These are phyloP conservation scores for Pectinophora gossypiella DNA, from an alignment of 1,140 invertebrate genomes.

Conservation along the genomic window DNA sequence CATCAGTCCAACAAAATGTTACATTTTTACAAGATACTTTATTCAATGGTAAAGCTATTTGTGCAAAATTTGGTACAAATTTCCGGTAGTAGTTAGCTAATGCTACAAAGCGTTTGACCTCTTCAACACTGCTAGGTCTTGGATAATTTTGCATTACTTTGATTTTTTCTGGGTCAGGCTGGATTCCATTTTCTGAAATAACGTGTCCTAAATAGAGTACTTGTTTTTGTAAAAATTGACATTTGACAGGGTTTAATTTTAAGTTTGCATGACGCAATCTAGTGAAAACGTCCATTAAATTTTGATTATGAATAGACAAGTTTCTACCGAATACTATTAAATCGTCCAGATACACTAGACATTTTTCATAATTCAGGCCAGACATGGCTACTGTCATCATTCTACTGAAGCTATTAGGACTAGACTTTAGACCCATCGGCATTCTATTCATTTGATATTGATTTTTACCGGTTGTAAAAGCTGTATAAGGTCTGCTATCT, in stretches of 20 bases:
- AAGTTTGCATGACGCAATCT: no score
- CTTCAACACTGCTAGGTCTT: constrained; percentile 42
- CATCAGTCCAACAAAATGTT: constrained; percentile 29
- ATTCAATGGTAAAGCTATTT: constrained; percentile 36
- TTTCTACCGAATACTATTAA: not conserved
- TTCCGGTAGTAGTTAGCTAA: constrained; percentile 56
- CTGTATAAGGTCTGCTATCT: constrained; percentile 4
- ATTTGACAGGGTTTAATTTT: no score
- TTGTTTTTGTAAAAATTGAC: no score
- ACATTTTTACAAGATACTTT: constrained; percentile 44
- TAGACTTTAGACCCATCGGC: not conserved
- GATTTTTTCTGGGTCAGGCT: constrained; percentile 60
- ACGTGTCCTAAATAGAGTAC: no score
- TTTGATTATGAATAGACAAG: constrained; percentile 1
- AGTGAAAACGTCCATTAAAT: no score
- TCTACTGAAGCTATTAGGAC: not conserved
- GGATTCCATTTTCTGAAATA: no score
- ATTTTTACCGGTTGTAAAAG: constrained; percentile 3
- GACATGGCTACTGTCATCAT: constrained; percentile 9
- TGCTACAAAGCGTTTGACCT: constrained; percentile 65
- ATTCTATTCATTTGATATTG: not conserved
- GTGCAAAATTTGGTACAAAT: constrained; percentile 52
- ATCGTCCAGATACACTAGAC: constrained; percentile 2
- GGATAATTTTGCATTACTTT: constrained; percentile 47
- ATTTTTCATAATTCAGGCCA: constrained; percentile 4